Percentiles rank a stretch among this genome's conserved stretches.
phyloP scores from a whole-genome alignment of 2,113 vertebrate genomes.

The Spea bombifrons region DNA sequence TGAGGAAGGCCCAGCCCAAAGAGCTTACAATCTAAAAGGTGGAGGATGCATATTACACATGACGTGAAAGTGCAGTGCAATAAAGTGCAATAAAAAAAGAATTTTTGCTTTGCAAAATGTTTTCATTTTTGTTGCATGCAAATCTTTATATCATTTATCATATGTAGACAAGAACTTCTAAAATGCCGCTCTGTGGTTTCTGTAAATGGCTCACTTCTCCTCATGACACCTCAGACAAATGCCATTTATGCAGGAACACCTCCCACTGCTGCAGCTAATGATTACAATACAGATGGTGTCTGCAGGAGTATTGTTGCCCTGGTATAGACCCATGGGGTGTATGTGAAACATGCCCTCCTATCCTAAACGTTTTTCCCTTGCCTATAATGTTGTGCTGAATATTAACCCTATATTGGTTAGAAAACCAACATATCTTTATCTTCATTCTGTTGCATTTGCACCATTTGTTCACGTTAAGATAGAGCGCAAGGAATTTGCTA shows the following conservation, averaged over 20 bases:
- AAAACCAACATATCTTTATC: slow-evolving; percentile 8
- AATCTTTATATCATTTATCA: too few relatives aligned
- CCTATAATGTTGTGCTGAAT: neutral
- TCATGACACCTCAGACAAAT: slow-evolving; percentile 53
- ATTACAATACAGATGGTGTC: slow-evolving; percentile 61
- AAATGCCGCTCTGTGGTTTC: slow-evolving; percentile 53
- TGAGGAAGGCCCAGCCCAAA: too few relatives aligned
- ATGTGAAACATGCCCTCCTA: neutral
- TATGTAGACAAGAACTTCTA: neutral
- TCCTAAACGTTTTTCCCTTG: neutral
- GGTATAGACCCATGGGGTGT: slow-evolving; percentile 45
- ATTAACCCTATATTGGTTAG: neutral
- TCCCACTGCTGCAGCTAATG: slow-evolving; percentile 60
- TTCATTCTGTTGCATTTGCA: slow-evolving; percentile 11
- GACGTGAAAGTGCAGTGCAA: too few relatives aligned
- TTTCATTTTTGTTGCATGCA: too few relatives aligned
- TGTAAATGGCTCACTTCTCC: slow-evolving; percentile 49
- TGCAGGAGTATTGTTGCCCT: slow-evolving; percentile 56
- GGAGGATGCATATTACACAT: too few relatives aligned
- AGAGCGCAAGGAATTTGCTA: neutral
- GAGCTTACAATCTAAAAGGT: too few relatives aligned
- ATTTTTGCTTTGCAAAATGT: too few relatives aligned
- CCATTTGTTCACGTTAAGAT: slow-evolving; percentile 27
- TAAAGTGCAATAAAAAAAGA: too few relatives aligned
- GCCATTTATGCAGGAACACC: slow-evolving; percentile 49